Base-by-base conservation (phyloP, 2,888 invertebrate species). In the Biston stratarius region DNA sequence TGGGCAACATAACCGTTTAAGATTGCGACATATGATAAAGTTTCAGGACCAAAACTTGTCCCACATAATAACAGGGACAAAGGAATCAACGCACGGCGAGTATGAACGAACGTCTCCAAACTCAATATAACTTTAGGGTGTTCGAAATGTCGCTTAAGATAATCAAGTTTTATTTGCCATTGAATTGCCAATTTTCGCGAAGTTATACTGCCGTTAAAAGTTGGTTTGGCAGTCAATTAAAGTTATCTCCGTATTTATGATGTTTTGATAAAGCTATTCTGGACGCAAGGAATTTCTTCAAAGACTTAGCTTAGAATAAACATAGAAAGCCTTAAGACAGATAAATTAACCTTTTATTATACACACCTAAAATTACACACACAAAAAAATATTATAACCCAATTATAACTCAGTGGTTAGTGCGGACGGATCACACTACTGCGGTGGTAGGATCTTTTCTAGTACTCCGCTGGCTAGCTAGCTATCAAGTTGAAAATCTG, bases 101-200 rank as follows among this genome's bases (percentile, higher is more conserved):
- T 42, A 53, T 47, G 48, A 34, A 34, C 36, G 38, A 66, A 53
- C 66, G 49, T 52, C 64, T 52, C 56, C 60, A 70, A 74, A 74
- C 74, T 74, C 72, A 66, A 73, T 73, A 74, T 73, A 73, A 74
- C 71, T 74, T 74, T 58, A 70, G 67, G 70, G 67, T 67, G 71
- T 74, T 72, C 67, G 58, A 71, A 74, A 71, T 61, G 71, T 71
- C 74, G 67, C 69, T 70, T 72, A 68, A 71, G 74, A 74, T 74
- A 73, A 74, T 74, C 69, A 73, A 70, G 73, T 73, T 74, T 74
- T 74, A 74, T 73, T 73, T 70, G 68, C 64, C 64, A 71, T 71
- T 74, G 70, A 73, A 73, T 67, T 72, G 72, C 57, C 67, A 74
- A 71, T 73, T 71, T 73, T 64, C 69, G 49, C 60, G 60, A 61